Conservation (phyloP, 1,140 invertebrate genomes). For the Tetranychus cinnabarinus region DNA sequence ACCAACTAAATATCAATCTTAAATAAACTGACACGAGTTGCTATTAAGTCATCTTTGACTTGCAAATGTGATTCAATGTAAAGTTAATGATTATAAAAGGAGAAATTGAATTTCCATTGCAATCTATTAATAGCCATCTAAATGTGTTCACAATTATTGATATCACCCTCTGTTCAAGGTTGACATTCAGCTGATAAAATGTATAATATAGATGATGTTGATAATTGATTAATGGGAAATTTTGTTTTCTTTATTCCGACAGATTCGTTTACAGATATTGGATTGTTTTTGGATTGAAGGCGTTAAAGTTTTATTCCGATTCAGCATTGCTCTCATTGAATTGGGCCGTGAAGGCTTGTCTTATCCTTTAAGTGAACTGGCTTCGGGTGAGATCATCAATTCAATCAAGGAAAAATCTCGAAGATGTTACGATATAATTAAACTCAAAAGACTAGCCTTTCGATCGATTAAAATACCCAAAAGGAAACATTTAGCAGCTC, state of each 20-base stretch:
- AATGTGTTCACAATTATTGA: no score
- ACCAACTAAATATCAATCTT: no score
- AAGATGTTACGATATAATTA: background rate
- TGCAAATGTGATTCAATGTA: no score
- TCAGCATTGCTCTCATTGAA: conserved; percentile 1
- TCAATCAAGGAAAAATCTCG: background rate
- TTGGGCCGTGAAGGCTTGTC: no score
- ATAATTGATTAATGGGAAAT: background rate
- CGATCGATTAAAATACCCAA: background rate
- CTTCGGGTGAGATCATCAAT: background rate
- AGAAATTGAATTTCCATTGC: no score
- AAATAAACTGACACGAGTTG: no score
- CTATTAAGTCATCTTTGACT: no score
- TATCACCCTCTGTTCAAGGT: no score
- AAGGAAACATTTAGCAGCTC: background rate
- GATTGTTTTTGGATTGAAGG: conserved; percentile 6
- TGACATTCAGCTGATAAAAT: background rate
- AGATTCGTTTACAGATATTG: background rate
- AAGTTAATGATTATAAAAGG: no score
- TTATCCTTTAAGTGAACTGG: background rate
- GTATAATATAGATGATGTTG: background rate
- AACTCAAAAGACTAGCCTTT: background rate
- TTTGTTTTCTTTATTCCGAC: background rate
- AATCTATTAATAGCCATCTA: no score
- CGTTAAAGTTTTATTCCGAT: conserved; percentile 4